These are phyloP conservation scores for Argyra leucocephala DNA, from an alignment of 2,888 invertebrate genomes.

Conservation along the genomic window DNA sequence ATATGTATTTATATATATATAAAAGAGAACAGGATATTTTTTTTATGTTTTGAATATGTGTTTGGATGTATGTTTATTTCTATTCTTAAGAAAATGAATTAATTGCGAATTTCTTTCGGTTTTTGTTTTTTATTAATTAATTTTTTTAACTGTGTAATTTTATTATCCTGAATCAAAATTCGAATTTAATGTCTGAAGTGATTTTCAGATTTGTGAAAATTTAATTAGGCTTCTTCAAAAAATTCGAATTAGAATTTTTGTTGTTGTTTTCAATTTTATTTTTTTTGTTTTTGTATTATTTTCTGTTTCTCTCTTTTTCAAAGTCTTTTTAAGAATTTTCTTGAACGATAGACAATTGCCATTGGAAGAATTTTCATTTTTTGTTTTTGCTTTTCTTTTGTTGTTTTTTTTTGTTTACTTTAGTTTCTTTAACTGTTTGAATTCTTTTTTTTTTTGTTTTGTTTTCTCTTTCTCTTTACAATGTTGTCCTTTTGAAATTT, in stretches of 20 bases:
- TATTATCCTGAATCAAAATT: too few relatives aligned
- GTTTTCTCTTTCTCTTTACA: too few relatives aligned
- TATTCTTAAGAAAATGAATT: background rate
- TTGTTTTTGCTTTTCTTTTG: background rate
- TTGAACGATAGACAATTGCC: background rate
- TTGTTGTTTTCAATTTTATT: background rate
- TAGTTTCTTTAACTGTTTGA: background rate
- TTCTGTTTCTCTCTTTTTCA: background rate
- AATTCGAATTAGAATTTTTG: too few relatives aligned
- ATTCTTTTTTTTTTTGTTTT: background rate
- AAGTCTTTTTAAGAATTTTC: background rate
- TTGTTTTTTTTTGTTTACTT: background rate
- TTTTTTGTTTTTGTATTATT: background rate
- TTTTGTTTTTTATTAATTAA: too few relatives aligned
- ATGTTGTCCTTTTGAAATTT: too few relatives aligned
- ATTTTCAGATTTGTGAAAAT: too few relatives aligned
- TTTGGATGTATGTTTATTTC: too few relatives aligned
- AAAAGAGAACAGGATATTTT: background rate
- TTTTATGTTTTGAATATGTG: background rate
- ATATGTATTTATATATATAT: too few relatives aligned
- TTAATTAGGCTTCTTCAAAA: too few relatives aligned
- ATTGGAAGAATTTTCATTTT: constrained; percentile 4
- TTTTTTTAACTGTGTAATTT: too few relatives aligned
- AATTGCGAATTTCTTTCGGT: too few relatives aligned
- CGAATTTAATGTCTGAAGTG: too few relatives aligned